These are phyloP conservation scores for Venustoraphidia nigricollis DNA, from an alignment of 2,888 invertebrate species.

Conservation along the genomic window DNA sequence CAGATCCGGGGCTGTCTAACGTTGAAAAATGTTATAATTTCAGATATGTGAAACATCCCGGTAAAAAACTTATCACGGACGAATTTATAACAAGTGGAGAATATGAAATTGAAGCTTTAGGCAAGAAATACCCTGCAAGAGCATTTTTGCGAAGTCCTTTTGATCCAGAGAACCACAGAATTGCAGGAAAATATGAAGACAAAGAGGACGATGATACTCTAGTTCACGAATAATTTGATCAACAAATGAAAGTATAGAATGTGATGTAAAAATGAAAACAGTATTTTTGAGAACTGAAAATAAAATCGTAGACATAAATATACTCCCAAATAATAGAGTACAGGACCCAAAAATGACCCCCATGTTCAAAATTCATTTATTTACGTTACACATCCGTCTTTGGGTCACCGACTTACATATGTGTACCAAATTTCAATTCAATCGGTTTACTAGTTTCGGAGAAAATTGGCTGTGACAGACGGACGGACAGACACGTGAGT, in stretches of 20 bases:
- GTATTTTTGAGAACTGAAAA: no score
- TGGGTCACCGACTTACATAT: no score
- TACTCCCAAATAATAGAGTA: no score
- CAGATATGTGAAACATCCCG: conserved; percentile 38
- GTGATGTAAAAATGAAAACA: not conserved
- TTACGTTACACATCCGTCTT: no score
- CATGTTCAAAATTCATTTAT: no score
- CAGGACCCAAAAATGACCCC: no score
- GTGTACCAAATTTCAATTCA: no score
- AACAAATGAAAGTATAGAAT: not conserved
- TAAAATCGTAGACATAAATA: no score
- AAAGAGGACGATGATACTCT: conserved; percentile 27
- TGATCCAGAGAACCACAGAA: conserved; percentile 60
- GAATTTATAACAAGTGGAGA: conserved; percentile 52
- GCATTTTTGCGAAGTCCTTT: conserved; percentile 63
- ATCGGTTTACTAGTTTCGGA: no score
- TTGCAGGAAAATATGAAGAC: conserved; percentile 18
- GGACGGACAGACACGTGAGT: no score
- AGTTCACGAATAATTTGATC: not conserved
- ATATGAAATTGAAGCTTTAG: conserved; percentile 71
- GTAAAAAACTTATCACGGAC: conserved; percentile 42
- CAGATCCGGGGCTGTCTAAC: no score
- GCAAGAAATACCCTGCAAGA: conserved; percentile 51
- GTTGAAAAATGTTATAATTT: conserved; percentile 8
- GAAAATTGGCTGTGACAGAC: no score